A percentile compares a stretch with the other conserved stretches of the same genome.
These are phyloP conservation scores for Ophiothrix spiculata DNA, from an alignment of 35 echinoderm and acorn worm genomes.

Conservation along the genomic window DNA sequence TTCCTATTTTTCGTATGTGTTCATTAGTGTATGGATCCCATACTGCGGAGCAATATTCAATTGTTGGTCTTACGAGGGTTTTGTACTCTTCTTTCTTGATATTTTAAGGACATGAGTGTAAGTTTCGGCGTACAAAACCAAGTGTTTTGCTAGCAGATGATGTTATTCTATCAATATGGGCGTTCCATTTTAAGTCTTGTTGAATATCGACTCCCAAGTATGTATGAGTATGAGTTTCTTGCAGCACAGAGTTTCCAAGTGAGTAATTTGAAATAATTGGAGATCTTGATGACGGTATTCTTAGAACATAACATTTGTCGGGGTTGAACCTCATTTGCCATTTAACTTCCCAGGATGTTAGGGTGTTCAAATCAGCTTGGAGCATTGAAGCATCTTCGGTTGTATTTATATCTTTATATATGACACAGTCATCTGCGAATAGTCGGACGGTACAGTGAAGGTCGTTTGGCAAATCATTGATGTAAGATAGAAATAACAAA, in stretches of 20 bases:
- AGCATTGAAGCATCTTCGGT: background rate
- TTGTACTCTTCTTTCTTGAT: background rate
- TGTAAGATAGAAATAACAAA: background rate
- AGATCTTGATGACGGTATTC: background rate
- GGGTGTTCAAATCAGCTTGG: background rate
- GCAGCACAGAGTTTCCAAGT: background rate
- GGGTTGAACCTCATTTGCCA: constrained; percentile 2
- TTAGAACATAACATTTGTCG: background rate
- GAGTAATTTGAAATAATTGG: background rate
- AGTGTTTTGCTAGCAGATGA: background rate
- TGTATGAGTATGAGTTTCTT: background rate
- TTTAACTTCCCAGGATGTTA: background rate
- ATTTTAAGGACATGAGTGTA: background rate
- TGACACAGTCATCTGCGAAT: background rate
- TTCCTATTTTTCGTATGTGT: too few relatives aligned
- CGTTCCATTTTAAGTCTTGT: background rate
- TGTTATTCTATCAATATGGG: background rate
- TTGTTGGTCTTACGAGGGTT: background rate
- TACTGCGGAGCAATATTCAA: too few relatives aligned
- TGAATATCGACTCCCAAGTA: background rate
- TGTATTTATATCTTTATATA: background rate
- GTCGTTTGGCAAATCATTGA: background rate
- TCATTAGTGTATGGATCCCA: too few relatives aligned
- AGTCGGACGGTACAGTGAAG: background rate
- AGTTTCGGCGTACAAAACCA: background rate